Base-by-base conservation (phyloP, 2,113 vertebrate genomes). In the Acanthochromis polyacanthus region DNA sequence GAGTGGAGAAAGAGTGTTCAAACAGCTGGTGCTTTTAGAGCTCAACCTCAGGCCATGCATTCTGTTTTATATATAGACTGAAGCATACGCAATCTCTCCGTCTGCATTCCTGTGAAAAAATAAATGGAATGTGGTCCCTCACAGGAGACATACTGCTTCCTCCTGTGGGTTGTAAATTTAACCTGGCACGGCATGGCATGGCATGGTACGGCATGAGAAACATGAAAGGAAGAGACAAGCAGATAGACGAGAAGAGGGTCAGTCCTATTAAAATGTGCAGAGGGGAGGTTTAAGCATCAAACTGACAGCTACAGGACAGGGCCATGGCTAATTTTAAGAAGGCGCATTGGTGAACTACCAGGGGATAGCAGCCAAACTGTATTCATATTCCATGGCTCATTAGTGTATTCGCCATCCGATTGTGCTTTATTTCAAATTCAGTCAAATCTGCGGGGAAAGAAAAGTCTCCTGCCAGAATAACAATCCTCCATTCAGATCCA, bases 11-110 rank as follows among this genome's bases (percentile, higher is more conserved):
- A 79, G 46, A 58, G 43, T 55, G 16, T 64, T 43, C 20, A 36
- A 77, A 73, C 88, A 88, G 88, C 82, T 91, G 89, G 14, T 57
- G 43, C 66, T 76, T 60, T 77, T 62, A 57, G 36, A 75, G 67
- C 20, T 36, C 56, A 75, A 28, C 57, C 48, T 38, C 59, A 45
- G 64, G 63, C 73, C 23, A 53, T 76, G 57, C 68, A 68, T 83
- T 82, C 78, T 72, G 73, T 57, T 88, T 84, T 87, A 93, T 76
- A 90, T 89, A 89, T 92, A 91, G 85, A 86, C 68, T 11, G 45
- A 5, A 79, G 65, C 73, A 62, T 60, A 79, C 16, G 19, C 43
- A 59, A 64, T 62, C 59, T 73, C 50, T 62, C 76, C 28, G 71
- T 75, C 72, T 75, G 57, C 80, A 88, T 88, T 89, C 84, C 78